Percentiles rank a stretch among this genome's conserved stretches.
These are phyloP conservation scores for Isotomurus palustris DNA, from an alignment of 2,888 invertebrate species.

Conservation along the genomic window DNA sequence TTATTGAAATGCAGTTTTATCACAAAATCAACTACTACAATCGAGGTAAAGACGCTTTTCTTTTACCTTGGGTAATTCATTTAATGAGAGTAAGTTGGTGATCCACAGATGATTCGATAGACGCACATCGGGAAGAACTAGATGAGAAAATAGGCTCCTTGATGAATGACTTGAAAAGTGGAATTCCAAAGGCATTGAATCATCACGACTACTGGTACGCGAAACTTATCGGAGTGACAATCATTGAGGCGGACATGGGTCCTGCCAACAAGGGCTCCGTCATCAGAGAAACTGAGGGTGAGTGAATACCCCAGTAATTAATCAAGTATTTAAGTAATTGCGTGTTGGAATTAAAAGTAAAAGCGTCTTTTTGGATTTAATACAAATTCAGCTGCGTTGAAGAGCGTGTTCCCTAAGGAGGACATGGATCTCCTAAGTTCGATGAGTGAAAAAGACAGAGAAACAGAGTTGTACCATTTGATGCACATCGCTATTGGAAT, in stretches of 20 bases:
- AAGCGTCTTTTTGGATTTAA: neutral
- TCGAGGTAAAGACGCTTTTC: conserved; percentile 17
- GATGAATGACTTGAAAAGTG: conserved; percentile 20
- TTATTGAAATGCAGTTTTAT: conserved; percentile 33
- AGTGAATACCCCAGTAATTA: neutral
- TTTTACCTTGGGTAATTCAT: too few relatives aligned
- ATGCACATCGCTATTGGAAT: conserved; percentile 29
- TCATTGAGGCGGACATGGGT: conserved; percentile 32
- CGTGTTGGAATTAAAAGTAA: neutral
- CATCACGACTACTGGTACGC: conserved; percentile 36
- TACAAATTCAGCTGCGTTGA: conserved; percentile 15
- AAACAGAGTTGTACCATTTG: conserved; percentile 27
- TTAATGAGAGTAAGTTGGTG: too few relatives aligned
- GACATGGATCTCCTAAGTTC: conserved; percentile 27
- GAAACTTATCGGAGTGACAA: conserved; percentile 29
- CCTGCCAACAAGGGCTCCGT: conserved; percentile 24
- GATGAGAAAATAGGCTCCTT: conserved; percentile 14
- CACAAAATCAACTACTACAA: conserved; percentile 24
- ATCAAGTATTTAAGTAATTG: neutral
- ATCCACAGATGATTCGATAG: conserved; percentile 15
- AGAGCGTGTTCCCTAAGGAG: conserved; percentile 30
- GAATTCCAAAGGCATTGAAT: conserved; percentile 28
- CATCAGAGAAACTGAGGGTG: conserved; percentile 34
- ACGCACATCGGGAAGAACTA: conserved; percentile 5
- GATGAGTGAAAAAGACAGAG: conserved; percentile 23